A percentile compares a stretch with the other conserved stretches of the same genome.
phyloP scores from a whole-genome alignment of 2,797 vertebrate species.

The Sebastes kiyomatsui region DNA sequence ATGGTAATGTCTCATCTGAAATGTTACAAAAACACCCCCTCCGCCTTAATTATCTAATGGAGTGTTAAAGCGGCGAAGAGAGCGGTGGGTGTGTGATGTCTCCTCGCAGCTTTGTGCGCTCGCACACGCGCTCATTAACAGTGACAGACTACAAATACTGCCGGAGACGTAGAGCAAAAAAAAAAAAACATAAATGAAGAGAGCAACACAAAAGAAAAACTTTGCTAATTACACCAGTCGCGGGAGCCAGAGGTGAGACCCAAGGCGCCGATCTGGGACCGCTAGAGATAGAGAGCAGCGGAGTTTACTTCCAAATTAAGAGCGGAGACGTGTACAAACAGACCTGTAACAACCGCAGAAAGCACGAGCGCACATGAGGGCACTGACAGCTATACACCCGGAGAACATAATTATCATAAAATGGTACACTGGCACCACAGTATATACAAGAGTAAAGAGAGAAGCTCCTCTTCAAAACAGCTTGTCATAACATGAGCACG shows the following conservation, averaged over 20 bases:
- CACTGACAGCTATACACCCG: conserved; percentile 32
- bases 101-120: conserved; percentile 52
- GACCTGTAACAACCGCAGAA: conserved; percentile 38
- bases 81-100: conserved; percentile 66
- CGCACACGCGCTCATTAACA: conserved; percentile 66
- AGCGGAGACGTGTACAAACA: conserved; percentile 45
- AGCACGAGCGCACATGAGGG: conserved; percentile 25
- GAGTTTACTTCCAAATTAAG: conserved; percentile 54
- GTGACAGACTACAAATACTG: conserved; percentile 64
- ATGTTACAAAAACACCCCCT: conserved; percentile 74
- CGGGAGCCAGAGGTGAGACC: conserved; percentile 68
- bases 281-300: conserved; percentile 37
- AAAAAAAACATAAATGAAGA: conserved; percentile 46
- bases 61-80: conserved; percentile 67
- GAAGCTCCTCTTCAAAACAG: conserved; percentile 28
- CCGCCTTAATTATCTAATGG: conserved; percentile 78
- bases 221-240: conserved; percentile 71
- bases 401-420: conserved; percentile 51
- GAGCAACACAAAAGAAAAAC: conserved; percentile 64
- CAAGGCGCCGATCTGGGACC: conserved; percentile 46
- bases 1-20: conserved; percentile 73
- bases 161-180: conserved; percentile 19
- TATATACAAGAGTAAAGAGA: conserved; percentile 20
- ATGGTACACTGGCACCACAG: conserved; percentile 8
- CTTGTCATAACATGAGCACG: conserved; percentile 54